Percentiles rank a stretch among this genome's conserved stretches.
Conservation (phyloP, 2,113 vertebrate genomes). For the Aythya baeri region DNA sequence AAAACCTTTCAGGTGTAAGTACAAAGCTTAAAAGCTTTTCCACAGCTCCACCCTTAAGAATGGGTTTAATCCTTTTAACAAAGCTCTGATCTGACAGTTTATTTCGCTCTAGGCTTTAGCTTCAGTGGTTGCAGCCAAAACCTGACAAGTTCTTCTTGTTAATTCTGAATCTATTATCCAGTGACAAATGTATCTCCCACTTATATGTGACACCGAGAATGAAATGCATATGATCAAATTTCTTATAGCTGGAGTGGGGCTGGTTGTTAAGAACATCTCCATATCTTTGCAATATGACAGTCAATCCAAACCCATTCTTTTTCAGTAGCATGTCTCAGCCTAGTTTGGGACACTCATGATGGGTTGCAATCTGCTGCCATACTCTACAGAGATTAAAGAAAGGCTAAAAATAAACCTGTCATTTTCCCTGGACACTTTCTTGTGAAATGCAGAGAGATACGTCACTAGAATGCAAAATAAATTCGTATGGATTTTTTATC, state of each 20-base stretch:
- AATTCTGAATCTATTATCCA: slow-evolving; percentile 74
- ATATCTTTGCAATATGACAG: slow-evolving; percentile 62
- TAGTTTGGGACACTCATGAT: slow-evolving; percentile 64
- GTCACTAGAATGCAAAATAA: slow-evolving; percentile 67
- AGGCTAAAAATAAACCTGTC: slow-evolving; percentile 72
- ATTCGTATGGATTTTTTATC: slow-evolving; percentile 55
- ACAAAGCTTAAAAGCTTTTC: slow-evolving; percentile 70
- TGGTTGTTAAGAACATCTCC: slow-evolving; percentile 72
- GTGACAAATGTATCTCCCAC: slow-evolving; percentile 84
- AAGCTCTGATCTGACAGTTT: slow-evolving; percentile 75
- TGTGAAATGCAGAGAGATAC: slow-evolving; percentile 57
- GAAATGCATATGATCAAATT: slow-evolving; percentile 81
- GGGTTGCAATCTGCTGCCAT: slow-evolving; percentile 67
- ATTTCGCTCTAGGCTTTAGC: slow-evolving; percentile 71
- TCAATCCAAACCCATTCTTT: slow-evolving; percentile 62
- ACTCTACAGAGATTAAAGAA: slow-evolving; percentile 58
- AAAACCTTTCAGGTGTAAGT: slow-evolving; percentile 67
- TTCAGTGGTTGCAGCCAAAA: slow-evolving; percentile 72
- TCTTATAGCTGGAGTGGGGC: slow-evolving; percentile 72
- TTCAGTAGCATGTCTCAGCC: slow-evolving; percentile 58
- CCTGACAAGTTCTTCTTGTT: slow-evolving; percentile 75
- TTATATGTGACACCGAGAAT: slow-evolving; percentile 81
- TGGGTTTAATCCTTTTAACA: slow-evolving; percentile 73
- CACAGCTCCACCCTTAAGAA: slow-evolving; percentile 65
- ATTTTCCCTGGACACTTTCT: slow-evolving; percentile 65